Evolutionary conservation across 2,113 vertebrate species (phyloP).

Genomic region (Petromus typicus): DNA sequence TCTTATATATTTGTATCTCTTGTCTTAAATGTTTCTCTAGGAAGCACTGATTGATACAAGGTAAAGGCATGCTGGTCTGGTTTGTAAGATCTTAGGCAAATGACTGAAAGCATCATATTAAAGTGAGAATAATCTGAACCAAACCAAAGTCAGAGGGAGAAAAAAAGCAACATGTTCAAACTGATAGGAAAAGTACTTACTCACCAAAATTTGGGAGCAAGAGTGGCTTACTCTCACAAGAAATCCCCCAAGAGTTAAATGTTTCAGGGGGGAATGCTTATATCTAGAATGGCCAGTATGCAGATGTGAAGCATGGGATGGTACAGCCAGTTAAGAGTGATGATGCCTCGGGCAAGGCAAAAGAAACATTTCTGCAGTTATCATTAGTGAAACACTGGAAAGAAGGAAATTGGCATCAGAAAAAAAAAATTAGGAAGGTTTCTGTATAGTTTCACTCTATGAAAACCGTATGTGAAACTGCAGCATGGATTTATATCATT

Average conservation of each 20-base stretch:
- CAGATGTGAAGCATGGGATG: neutral
- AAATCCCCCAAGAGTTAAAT: neutral
- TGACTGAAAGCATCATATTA: neutral
- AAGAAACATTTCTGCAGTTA: neutral
- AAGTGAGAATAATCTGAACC: neutral
- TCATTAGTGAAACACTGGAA: neutral
- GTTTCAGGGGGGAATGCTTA: neutral
- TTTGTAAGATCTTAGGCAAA: neutral
- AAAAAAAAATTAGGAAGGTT: neutral
- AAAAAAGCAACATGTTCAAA: constrained; percentile 8
- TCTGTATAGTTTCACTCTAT: constrained; percentile 2
- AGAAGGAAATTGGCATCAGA: neutral
- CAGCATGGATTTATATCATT: constrained; percentile 49
- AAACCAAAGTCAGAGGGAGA: neutral
- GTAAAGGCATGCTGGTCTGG: neutral
- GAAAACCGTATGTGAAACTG: neutral
- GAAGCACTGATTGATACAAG: neutral
- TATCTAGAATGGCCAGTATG: neutral
- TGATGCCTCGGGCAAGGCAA: neutral
- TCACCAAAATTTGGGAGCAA: constrained; percentile 23
- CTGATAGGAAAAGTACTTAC: neutral
- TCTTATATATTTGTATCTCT: neutral
- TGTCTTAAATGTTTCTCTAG: neutral
- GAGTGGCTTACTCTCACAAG: neutral
- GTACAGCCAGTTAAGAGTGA: neutral